These are phyloP conservation scores for Eulacestoma nigropectus DNA, from an alignment of 2,113 vertebrate genomes.

Conservation along the genomic window DNA sequence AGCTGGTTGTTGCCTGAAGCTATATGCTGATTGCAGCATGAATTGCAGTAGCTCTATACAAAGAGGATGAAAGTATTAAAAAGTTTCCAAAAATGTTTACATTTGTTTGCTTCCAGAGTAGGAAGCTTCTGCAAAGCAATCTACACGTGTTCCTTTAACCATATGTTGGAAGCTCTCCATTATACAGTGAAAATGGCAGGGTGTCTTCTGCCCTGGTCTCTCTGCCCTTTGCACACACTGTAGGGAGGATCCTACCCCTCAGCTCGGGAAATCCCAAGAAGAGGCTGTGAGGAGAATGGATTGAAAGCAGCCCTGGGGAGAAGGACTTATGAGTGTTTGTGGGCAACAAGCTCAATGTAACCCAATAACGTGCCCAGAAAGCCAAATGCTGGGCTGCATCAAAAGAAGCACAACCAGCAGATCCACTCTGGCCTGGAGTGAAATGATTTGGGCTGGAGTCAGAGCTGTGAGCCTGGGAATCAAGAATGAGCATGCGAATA, in stretches of 20 bases:
- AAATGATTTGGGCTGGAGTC: neutral
- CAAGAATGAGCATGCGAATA: neutral
- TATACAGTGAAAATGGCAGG: neutral
- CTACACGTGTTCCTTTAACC: neutral
- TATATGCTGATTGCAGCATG: neutral
- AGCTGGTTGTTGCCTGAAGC: neutral
- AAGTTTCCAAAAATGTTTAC: neutral
- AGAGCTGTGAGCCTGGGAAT: neutral
- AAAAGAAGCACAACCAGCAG: neutral
- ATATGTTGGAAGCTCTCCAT: neutral
- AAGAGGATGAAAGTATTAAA: neutral
- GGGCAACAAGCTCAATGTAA: neutral
- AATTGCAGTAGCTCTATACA: neutral
- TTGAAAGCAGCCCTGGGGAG: neutral
- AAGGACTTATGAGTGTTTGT: neutral
- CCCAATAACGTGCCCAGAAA: neutral
- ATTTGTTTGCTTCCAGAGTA: neutral
- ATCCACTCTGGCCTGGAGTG: neutral
- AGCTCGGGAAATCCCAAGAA: neutral
- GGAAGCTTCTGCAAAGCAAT: neutral
- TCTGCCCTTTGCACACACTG: neutral
- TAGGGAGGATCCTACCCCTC: neutral
- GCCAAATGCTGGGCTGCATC: neutral
- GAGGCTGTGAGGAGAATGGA: neutral
- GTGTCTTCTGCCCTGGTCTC: neutral